These are phyloP conservation scores for Pseudorasbora parva DNA, from an alignment of 2,113 vertebrate species.

Conservation along the genomic window DNA sequence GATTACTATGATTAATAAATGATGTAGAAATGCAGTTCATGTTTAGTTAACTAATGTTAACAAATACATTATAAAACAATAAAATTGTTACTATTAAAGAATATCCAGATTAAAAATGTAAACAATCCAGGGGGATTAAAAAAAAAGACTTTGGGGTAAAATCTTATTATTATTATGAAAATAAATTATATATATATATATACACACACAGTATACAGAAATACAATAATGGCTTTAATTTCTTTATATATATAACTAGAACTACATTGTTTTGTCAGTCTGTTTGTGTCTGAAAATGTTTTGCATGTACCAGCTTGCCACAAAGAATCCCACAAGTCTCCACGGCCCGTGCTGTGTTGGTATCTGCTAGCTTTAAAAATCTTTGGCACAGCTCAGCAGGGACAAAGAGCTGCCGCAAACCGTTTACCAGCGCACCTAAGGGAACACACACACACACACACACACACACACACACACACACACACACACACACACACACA, in stretches of 20 bases:
- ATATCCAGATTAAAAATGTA: neutral
- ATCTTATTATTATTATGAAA: neutral
- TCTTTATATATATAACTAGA: neutral
- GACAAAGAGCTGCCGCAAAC: constrained; percentile 85
- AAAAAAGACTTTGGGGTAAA: neutral
- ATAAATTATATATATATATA: neutral
- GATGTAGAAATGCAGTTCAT: no score
- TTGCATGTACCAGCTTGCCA: constrained; percentile 87
- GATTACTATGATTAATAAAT: no score
- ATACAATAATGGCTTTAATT: no score
- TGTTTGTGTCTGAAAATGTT: neutral
- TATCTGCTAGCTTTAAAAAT: constrained; percentile 89
- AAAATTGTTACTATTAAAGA: neutral
- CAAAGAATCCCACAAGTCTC: constrained; percentile 97
- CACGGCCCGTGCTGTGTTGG: constrained; percentile 87
- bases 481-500: neutral
- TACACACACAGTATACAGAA: no score
- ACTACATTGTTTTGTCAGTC: no score
- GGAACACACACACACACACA: constrained; percentile 11
- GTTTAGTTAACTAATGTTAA: no score
- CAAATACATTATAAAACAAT: no score
- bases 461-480: neutral
- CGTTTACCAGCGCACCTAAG: constrained; percentile 80
- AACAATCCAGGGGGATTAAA: neutral
- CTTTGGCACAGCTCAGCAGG: constrained; percentile 86